Conservation (phyloP, 2,888 invertebrate species). For the Ommatoiulus sabulosus region DNA sequence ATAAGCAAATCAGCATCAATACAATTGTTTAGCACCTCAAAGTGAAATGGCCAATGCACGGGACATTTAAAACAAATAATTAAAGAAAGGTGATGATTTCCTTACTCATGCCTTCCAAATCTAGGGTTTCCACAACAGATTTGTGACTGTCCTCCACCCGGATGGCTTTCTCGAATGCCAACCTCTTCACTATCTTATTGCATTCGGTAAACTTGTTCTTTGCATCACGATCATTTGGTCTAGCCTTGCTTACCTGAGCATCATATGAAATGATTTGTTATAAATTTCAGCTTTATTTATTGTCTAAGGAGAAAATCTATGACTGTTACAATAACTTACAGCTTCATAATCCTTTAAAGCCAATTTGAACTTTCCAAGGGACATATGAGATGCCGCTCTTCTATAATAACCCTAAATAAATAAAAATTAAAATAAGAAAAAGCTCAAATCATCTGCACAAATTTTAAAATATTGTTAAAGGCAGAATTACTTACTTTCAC, state of each 20-base stretch:
- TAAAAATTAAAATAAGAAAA: not conserved
- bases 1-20: too few species aligned
- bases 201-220: conserved; percentile 92
- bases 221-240: conserved; percentile 95
- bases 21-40: too few species aligned
- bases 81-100: conserved; percentile 41
- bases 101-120: conserved; percentile 89
- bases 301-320: not conserved
- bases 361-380: conserved; percentile 95
- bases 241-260: conserved; percentile 85
- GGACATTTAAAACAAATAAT: not conserved
- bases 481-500: conserved; percentile 74
- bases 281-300: not conserved
- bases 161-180: conserved; percentile 97
- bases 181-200: conserved; percentile 92
- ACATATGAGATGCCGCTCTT: conserved; percentile 96
- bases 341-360: conserved; percentile 97
- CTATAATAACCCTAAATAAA: conserved; percentile 85
- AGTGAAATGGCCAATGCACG: not conserved
- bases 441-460: not conserved
- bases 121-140: conserved; percentile 86
- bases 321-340: conserved; percentile 71
- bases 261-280: conserved; percentile 55
- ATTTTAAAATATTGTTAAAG: not conserved
- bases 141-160: conserved; percentile 90